Percentiles rank a stretch among this genome's conserved stretches.
These are phyloP conservation scores for Melanerpes formicivorus DNA, from an alignment of 2,113 vertebrate species.

Conservation along the genomic window DNA sequence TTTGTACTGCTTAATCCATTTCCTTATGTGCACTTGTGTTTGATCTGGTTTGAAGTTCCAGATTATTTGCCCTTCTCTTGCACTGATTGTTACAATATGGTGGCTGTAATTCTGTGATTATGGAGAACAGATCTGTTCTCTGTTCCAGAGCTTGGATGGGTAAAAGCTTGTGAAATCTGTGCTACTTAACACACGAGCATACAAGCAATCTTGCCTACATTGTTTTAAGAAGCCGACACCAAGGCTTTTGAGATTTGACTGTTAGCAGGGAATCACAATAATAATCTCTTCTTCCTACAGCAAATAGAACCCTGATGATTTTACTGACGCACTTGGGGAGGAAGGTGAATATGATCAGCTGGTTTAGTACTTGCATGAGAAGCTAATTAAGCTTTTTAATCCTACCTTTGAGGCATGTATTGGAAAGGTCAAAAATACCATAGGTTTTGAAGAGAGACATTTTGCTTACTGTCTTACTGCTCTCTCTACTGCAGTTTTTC, in stretches of 20 bases:
- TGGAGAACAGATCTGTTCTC: not conserved
- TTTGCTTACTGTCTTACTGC: not conserved
- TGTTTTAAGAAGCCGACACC: not conserved
- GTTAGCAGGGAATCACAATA: conserved; percentile 2
- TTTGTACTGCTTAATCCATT: not conserved
- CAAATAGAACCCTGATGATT: conserved; percentile 54
- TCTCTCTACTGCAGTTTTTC: not conserved
- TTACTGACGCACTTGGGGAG: conserved; percentile 56
- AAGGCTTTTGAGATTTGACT: conserved; percentile 7
- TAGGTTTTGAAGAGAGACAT: not conserved
- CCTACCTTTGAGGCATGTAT: not conserved
- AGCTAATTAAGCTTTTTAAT: conserved; percentile 62
- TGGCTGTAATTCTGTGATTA: not conserved
- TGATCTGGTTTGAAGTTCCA: not conserved
- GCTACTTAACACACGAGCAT: not conserved
- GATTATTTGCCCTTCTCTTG: not conserved
- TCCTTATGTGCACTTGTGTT: not conserved
- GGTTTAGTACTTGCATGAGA: not conserved
- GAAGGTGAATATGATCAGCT: conserved; percentile 42
- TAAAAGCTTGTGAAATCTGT: not conserved
- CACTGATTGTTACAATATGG: not conserved
- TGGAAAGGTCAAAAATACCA: conserved; percentile 7
- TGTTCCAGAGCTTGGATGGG: not conserved
- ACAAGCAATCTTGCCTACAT: rapidly evolving
- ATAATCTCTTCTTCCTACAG: conserved; percentile 31